These are phyloP conservation scores for Drosophila ezoana DNA, from an alignment of 2,888 invertebrate species.

Conservation along the genomic window DNA sequence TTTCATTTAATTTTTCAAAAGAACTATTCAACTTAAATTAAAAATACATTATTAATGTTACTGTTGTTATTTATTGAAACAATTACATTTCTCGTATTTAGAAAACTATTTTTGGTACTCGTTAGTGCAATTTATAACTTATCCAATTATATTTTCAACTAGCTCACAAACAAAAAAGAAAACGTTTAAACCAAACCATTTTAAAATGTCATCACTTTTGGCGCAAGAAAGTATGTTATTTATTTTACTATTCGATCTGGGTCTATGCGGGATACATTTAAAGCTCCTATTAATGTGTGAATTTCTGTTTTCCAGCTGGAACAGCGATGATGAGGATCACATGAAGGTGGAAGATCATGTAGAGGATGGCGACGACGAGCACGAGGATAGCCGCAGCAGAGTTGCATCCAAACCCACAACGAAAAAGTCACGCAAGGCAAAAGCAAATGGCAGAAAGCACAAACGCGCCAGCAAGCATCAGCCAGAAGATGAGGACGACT, in stretches of 20 bases:
- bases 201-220: background rate
- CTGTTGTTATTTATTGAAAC: no score
- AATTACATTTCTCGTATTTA: no score
- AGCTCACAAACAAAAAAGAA: no score
- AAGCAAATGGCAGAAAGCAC: constrained; percentile 24
- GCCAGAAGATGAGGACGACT: constrained; percentile 68
- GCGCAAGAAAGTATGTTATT: background rate
- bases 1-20: no score
- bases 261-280: background rate
- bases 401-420: constrained; percentile 42
- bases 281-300: background rate
- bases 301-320: constrained; percentile 30
- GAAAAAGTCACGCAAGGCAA: constrained; percentile 58
- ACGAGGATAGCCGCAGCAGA: constrained; percentile 61
- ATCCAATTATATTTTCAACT: no score
- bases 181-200: no score
- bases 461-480: constrained; percentile 53
- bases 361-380: constrained; percentile 65
- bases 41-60: no score
- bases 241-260: background rate
- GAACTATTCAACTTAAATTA: no score
- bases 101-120: no score
- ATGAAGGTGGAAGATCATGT: constrained; percentile 30
- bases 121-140: no score
- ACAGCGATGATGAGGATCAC: constrained; percentile 53